A percentile compares a stretch with the other conserved stretches of the same genome.
Evolutionary conservation across 2,113 vertebrate species (phyloP).

Genomic region (Oryzias melastigma): DNA sequence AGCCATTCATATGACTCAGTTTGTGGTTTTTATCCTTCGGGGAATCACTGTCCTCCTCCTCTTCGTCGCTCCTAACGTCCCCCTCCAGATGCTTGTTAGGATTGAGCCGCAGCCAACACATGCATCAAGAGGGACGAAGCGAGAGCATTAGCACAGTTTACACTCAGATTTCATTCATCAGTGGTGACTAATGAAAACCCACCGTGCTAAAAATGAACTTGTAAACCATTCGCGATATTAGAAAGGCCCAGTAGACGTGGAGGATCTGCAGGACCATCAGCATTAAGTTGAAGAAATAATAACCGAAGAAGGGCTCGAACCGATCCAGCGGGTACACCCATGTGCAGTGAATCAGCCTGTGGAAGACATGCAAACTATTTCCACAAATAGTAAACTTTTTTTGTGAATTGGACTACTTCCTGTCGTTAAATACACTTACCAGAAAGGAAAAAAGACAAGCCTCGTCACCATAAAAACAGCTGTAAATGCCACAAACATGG

Average conservation of each 20-base stretch:
- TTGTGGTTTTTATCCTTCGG: constrained; percentile 36
- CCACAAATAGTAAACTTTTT: not conserved
- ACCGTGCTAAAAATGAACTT: constrained; percentile 84
- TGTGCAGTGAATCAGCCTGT: constrained; percentile 88
- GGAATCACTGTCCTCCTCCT: constrained; percentile 62
- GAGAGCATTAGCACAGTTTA: not conserved
- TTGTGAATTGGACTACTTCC: not conserved
- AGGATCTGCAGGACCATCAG: constrained; percentile 83
- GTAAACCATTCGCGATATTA: constrained; percentile 84
- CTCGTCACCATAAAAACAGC: constrained; percentile 81
- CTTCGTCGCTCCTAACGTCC: constrained; percentile 67
- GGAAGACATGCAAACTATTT: constrained; percentile 18
- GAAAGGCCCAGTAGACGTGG: constrained; percentile 88
- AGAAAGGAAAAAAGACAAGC: constrained; percentile 88
- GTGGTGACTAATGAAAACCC: constrained; percentile 1
- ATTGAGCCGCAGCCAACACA: constrained; percentile 8
- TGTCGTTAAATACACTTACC: constrained; percentile 77
- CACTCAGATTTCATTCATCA: constrained; percentile 35
- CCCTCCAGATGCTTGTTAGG: constrained; percentile 57
- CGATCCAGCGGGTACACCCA: constrained; percentile 79
- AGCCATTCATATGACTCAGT: constrained; percentile 45
- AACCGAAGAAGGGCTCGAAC: constrained; percentile 84
- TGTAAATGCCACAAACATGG: constrained; percentile 84
- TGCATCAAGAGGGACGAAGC: not conserved
- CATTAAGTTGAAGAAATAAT: constrained; percentile 87